A percentile compares a stretch with the other conserved stretches of the same genome.
Evolutionary conservation across 1,140 invertebrate genomes (phyloP).

Genomic region (Chrysopa pallens): DNA sequence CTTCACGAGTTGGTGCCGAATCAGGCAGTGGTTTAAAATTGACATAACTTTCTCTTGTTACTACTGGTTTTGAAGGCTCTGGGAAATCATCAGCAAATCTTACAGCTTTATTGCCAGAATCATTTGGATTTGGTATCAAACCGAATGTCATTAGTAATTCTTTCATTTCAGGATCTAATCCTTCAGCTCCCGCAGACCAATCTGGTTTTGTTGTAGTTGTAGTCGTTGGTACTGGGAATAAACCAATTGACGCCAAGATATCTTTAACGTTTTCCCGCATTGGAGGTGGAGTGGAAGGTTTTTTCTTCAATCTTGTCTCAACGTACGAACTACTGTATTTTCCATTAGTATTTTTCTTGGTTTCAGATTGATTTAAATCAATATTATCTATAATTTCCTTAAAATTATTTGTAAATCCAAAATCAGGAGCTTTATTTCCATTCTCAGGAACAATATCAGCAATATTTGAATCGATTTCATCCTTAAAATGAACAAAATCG

Average conservation of each 20-base stretch:
- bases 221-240: conserved; percentile 6
- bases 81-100: conserved; percentile 7
- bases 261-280: conserved; percentile 7
- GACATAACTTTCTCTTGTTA: conserved; percentile 26
- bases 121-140: conserved; percentile 13
- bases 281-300: not conserved
- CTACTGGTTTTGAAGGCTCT: conserved; percentile 4
- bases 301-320: not conserved
- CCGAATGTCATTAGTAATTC: conserved; percentile 23
- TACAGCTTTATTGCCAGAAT: conserved; percentile 4
- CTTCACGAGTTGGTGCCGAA: conserved; percentile 22
- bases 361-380: conserved; percentile 3
- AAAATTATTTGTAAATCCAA: conserved; percentile 12
- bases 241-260: conserved; percentile 11
- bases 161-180: conserved; percentile 24
- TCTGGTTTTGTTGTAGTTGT: conserved; percentile 12
- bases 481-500: no score
- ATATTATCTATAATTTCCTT: conserved; percentile 9
- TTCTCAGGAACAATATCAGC: no score
- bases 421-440: not conserved
- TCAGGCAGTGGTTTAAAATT: conserved; percentile 37
- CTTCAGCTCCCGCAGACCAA: conserved; percentile 18
- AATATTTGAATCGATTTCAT: no score
- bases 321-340: conserved; percentile 3
- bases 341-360: not conserved